phyloP scores from a whole-genome alignment of 2,888 invertebrate genomes.

The Azorinus chamasolen region DNA sequence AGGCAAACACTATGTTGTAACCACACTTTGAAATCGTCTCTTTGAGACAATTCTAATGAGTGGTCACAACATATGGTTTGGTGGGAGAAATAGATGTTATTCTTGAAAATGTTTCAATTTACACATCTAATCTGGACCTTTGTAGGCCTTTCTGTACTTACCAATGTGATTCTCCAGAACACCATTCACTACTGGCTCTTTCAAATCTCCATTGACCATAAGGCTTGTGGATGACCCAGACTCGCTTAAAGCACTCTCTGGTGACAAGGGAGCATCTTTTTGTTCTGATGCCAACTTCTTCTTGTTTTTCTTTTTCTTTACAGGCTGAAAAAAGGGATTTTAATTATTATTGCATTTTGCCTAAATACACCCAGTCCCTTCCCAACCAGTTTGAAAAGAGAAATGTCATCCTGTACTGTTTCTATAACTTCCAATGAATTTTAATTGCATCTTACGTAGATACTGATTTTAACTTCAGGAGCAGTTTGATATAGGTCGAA shows the following conservation, averaged over 20 bases:
- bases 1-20: too few relatives aligned
- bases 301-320: constrained; percentile 80
- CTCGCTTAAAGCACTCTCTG: constrained; percentile 51
- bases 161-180: constrained; percentile 7
- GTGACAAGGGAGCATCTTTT: constrained; percentile 31
- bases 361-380: too few relatives aligned
- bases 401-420: neutral
- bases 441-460: neutral
- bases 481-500: too few relatives aligned
- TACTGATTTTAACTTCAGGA: too few relatives aligned
- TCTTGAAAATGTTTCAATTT: too few relatives aligned
- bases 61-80: too few relatives aligned
- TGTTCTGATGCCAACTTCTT: constrained; percentile 11
- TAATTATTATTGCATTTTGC: too few relatives aligned
- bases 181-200: constrained; percentile 46
- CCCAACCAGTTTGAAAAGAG: neutral
- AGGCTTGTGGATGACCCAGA: constrained; percentile 45
- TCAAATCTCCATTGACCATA: constrained; percentile 46
- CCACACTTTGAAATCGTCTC: too few relatives aligned
- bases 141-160: too few relatives aligned
- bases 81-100: too few relatives aligned
- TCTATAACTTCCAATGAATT: neutral
- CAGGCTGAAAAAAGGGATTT: constrained; percentile 60
- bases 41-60: too few relatives aligned
- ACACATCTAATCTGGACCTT: too few relatives aligned